Evolutionary conservation across 2,888 invertebrate genomes (phyloP).

Genomic region (Lissocephala sabroskyi): DNA sequence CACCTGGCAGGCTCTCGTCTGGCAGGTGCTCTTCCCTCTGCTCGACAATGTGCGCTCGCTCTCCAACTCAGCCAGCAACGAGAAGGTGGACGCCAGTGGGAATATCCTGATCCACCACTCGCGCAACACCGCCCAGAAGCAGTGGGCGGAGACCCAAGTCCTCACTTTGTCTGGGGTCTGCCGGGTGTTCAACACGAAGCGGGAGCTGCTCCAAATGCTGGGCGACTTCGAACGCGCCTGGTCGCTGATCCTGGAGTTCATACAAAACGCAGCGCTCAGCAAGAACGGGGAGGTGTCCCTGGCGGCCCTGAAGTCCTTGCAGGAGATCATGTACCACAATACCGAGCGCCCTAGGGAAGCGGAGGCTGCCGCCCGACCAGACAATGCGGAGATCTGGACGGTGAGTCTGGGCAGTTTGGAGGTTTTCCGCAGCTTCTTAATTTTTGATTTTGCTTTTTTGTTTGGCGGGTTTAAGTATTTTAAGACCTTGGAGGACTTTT

Average conservation of each 20-base stretch:
- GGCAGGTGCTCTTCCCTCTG: conserved; percentile 96
- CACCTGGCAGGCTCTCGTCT: conserved; percentile 95
- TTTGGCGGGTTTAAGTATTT: conserved; percentile 11
- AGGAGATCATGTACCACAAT: conserved; percentile 90
- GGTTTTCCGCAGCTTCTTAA: conserved; percentile 1
- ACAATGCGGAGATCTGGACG: conserved; percentile 81
- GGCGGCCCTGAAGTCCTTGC: conserved; percentile 96
- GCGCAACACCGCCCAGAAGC: conserved; percentile 98
- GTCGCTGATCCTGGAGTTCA: conserved; percentile 93
- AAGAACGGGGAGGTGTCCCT: conserved; percentile 97
- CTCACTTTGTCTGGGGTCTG: conserved; percentile 92
- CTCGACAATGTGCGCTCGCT: conserved; percentile 88
- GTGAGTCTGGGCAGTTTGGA: conserved; percentile 68
- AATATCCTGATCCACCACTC: conserved; percentile 98
- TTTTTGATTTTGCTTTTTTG: conserved; percentile 5
- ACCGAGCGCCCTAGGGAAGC: conserved; percentile 69
- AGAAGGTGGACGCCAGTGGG: conserved; percentile 87
- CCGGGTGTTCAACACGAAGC: conserved; percentile 92
- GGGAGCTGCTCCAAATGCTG: conserved; percentile 84
- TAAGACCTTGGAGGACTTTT: conserved; percentile 13
- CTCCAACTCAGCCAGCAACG: conserved; percentile 79
- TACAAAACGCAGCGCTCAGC: conserved; percentile 92
- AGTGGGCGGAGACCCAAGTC: conserved; percentile 99
- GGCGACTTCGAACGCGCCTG: conserved; percentile 96
- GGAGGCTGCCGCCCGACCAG: too few species aligned